These are phyloP conservation scores for Pectinophora gossypiella DNA, from an alignment of 1,140 invertebrate species.

Conservation along the genomic window DNA sequence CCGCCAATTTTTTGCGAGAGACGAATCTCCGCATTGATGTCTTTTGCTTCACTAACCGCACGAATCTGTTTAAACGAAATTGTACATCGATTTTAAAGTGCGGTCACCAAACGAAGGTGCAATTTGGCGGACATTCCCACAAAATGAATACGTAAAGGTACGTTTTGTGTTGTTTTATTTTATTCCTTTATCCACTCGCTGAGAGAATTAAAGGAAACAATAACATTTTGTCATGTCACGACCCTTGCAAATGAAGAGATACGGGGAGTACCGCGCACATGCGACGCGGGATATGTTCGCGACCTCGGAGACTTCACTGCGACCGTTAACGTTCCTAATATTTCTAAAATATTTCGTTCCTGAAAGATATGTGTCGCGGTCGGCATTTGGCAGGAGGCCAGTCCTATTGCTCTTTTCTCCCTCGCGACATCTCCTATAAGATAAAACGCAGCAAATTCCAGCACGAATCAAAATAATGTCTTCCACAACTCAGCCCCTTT, in stretches of 20 bases:
- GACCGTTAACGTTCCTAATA: constrained; percentile 16
- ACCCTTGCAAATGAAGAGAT: constrained; percentile 7
- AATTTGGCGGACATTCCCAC: too few relatives aligned
- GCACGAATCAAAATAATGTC: too few relatives aligned
- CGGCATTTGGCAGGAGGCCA: constrained; percentile 62
- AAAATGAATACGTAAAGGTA: too few relatives aligned
- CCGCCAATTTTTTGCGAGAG: too few relatives aligned
- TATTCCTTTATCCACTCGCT: too few relatives aligned
- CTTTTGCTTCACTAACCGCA: too few relatives aligned
- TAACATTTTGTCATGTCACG: not conserved
- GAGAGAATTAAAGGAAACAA: not conserved
- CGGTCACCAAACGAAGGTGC: too few relatives aligned
- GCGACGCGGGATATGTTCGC: not conserved
- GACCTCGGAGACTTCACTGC: not conserved
- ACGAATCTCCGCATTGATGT: too few relatives aligned
- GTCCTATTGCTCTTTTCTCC: constrained; percentile 59
- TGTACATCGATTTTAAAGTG: too few relatives aligned
- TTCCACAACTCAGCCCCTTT: too few relatives aligned
- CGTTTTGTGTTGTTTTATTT: too few relatives aligned
- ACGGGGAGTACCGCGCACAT: constrained; percentile 5
- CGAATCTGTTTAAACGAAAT: too few relatives aligned
- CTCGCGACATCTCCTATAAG: constrained; percentile 46
- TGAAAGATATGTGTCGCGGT: constrained; percentile 53
- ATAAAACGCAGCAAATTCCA: constrained; percentile 35
- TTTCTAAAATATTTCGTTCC: constrained; percentile 64